Conservation (phyloP, 2,797 vertebrate genomes). For the Spondyliosoma cantharus region DNA sequence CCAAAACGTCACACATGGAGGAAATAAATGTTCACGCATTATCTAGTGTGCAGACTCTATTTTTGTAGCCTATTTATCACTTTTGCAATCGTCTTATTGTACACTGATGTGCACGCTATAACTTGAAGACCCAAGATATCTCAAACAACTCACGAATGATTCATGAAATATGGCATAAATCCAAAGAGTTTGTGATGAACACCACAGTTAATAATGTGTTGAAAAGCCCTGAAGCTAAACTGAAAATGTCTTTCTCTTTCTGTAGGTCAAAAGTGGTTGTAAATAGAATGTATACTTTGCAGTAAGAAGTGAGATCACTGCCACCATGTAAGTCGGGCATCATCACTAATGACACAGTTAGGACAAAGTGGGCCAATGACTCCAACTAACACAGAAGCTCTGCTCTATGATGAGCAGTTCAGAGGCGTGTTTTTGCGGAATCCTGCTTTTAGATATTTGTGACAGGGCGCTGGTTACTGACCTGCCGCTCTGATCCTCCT, state of each 20-base stretch:
- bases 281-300: neutral
- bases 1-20: no score
- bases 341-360: constrained; percentile 20
- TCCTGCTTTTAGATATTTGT: constrained; percentile 21
- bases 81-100: no score
- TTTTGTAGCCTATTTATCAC: no score
- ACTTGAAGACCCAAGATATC: neutral
- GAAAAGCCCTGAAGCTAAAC: neutral
- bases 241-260: neutral
- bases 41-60: no score
- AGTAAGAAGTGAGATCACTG: neutral
- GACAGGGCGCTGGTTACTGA: neutral
- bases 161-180: neutral
- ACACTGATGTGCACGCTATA: no score
- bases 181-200: neutral
- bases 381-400: neutral
- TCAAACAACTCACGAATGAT: constrained; percentile 1
- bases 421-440: neutral
- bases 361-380: constrained; percentile 6
- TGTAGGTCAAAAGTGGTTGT: neutral
- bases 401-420: neutral
- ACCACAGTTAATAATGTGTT: neutral
- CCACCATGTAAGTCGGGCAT: neutral
- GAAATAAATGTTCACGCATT: no score
- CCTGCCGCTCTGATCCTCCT: constrained; percentile 12